A percentile compares a stretch with the other conserved stretches of the same genome.
Evolutionary conservation across 2,113 vertebrate genomes (phyloP).

Genomic region (Craseonycteris thonglongyai): DNA sequence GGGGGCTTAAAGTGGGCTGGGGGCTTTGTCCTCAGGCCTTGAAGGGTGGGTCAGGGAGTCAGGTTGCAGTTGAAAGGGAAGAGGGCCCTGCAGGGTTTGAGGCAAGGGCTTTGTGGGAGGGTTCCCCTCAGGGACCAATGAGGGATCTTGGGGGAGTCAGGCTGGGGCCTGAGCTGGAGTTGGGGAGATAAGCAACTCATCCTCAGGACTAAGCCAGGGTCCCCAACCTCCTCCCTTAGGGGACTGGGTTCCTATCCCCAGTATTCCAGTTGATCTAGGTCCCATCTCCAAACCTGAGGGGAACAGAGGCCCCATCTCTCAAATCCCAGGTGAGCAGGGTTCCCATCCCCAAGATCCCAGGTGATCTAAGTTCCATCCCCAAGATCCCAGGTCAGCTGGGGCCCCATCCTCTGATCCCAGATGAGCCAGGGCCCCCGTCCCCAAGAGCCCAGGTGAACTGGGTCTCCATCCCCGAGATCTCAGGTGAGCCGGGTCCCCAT

Average conservation of each 20-base stretch:
- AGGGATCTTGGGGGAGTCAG: too few species aligned
- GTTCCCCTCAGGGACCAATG: fast-evolving
- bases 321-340: background rate
- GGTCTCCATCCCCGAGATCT: background rate
- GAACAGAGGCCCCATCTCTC: background rate
- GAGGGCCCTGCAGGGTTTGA: fast-evolving
- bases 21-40: background rate
- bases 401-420: background rate
- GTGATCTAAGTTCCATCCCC: background rate
- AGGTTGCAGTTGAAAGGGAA: fast-evolving
- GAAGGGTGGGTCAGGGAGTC: fast-evolving
- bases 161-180: background rate
- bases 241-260: too few species aligned
- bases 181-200: background rate
- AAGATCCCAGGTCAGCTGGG: background rate
- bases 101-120: background rate
- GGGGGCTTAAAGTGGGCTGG: fast-evolving
- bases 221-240: too few species aligned
- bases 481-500: background rate
- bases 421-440: background rate
- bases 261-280: too few species aligned
- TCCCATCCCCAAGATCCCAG: background rate
- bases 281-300: too few species aligned
- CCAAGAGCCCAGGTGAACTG: too few species aligned
- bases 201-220: background rate